A percentile compares a stretch with the other conserved stretches of the same genome.
phyloP scores from a whole-genome alignment of 1,140 invertebrate genomes.

The Hyphantria cunea region DNA sequence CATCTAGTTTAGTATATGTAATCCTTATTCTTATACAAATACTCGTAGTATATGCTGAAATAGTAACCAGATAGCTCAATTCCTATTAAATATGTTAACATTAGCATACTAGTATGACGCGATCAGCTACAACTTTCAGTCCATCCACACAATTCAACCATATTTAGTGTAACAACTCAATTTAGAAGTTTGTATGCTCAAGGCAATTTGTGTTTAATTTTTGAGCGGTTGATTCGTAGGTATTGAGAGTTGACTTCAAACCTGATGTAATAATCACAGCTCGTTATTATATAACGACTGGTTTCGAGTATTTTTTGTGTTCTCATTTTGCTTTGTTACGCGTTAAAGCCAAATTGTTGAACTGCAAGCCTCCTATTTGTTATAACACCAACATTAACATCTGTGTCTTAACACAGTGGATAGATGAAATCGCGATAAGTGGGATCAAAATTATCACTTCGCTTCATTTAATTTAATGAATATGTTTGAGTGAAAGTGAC shows the following conservation, averaged over 20 bases:
- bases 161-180: conserved; percentile 28
- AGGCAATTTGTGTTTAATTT: conserved; percentile 29
- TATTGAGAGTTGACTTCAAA: conserved; percentile 23
- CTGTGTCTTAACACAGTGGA: not conserved
- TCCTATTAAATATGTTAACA: conserved; percentile 10
- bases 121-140: conserved; percentile 12
- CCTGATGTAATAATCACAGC: conserved; percentile 43
- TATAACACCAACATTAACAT: conserved; percentile 1
- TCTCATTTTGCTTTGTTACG: conserved; percentile 48
- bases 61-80: not conserved
- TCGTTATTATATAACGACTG: conserved; percentile 46
- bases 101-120: conserved; percentile 22
- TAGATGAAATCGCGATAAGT: not conserved
- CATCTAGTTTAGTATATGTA: no score
- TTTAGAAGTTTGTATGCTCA: conserved; percentile 26
- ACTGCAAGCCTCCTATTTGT: conserved; percentile 4
- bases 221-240: conserved; percentile 17
- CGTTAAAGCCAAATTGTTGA: conserved; percentile 41
- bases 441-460: not conserved
- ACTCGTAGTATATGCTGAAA: no score
- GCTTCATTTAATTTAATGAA: not conserved
- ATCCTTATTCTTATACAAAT: no score
- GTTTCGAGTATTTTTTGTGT: conserved; percentile 50
- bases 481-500: not conserved
- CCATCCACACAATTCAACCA: conserved; percentile 11